Percentiles rank a stretch among this genome's conserved stretches.
phyloP scores from a whole-genome alignment of 2,113 vertebrate genomes.

The Rissa tridactyla region DNA sequence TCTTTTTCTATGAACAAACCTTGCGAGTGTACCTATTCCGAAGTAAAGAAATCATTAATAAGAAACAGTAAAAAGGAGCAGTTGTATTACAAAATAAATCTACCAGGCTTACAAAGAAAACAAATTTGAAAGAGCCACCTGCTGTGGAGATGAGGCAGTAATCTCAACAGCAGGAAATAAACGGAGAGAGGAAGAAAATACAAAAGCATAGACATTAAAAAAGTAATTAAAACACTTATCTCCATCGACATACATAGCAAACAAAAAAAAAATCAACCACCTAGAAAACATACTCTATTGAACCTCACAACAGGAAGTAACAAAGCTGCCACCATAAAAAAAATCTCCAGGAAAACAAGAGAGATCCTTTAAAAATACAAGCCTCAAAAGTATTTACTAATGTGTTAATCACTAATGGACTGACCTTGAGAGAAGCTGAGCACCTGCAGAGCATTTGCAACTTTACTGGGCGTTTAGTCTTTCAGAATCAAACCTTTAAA shows the following conservation, averaged over 20 bases:
- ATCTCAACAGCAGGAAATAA: constrained; percentile 82
- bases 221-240: constrained; percentile 86
- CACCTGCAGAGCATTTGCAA: constrained; percentile 29
- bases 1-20: constrained; percentile 10
- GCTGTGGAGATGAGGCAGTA: constrained; percentile 80
- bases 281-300: constrained; percentile 67
- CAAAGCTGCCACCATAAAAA: constrained; percentile 41
- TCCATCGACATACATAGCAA: constrained; percentile 75
- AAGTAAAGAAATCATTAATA: constrained; percentile 74
- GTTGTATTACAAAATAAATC: constrained; percentile 80
- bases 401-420: constrained; percentile 61
- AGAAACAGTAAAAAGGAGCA: constrained; percentile 69
- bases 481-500: constrained; percentile 38
- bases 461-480: constrained; percentile 1
- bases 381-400: constrained; percentile 55
- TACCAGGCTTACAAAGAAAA: constrained; percentile 71
- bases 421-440: constrained; percentile 45
- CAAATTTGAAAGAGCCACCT: constrained; percentile 79
- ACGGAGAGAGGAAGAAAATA: constrained; percentile 72
- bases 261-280: constrained; percentile 49
- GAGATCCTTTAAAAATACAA: constrained; percentile 47
- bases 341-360: neutral
- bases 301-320: constrained; percentile 67
- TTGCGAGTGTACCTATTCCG: constrained; percentile 25
- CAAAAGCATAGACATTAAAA: constrained; percentile 81